Conservation (phyloP, 2,888 invertebrate species). For the Dasysyrphus albostriatus region DNA sequence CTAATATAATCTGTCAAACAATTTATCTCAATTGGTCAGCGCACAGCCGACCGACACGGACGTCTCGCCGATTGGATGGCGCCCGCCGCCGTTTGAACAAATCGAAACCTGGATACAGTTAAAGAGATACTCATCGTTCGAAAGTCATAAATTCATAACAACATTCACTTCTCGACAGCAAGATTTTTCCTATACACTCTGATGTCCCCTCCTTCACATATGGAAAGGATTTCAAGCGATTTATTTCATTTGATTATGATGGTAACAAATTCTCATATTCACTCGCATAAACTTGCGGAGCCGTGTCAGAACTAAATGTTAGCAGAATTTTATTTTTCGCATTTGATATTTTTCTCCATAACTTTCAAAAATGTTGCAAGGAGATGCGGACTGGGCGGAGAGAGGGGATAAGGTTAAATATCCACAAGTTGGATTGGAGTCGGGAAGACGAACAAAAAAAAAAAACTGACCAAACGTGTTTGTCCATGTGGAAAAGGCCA, state of each 20-base stretch:
- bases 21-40: constrained; percentile 3
- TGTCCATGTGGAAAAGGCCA: constrained; percentile 70
- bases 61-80: neutral
- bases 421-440: too few relatives aligned
- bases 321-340: constrained; percentile 18
- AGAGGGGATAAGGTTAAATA: neutral
- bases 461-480: constrained; percentile 39
- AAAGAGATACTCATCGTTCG: constrained; percentile 33
- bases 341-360: constrained; percentile 10
- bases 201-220: neutral
- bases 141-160: constrained; percentile 30
- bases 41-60: neutral
- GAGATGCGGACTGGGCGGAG: neutral
- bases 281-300: constrained; percentile 15
- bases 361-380: constrained; percentile 34
- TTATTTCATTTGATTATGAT: constrained; percentile 57
- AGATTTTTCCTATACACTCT: neutral
- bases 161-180: neutral
- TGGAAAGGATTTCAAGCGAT: constrained; percentile 58
- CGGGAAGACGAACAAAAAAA: neutral
- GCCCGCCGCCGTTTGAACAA: constrained; percentile 26
- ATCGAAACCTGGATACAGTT: constrained; percentile 52
- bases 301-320: constrained; percentile 34
- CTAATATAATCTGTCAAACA: neutral
- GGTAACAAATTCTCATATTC: constrained; percentile 63